phyloP scores from a whole-genome alignment of 2,113 vertebrate genomes.

The Lates calcarifer region DNA sequence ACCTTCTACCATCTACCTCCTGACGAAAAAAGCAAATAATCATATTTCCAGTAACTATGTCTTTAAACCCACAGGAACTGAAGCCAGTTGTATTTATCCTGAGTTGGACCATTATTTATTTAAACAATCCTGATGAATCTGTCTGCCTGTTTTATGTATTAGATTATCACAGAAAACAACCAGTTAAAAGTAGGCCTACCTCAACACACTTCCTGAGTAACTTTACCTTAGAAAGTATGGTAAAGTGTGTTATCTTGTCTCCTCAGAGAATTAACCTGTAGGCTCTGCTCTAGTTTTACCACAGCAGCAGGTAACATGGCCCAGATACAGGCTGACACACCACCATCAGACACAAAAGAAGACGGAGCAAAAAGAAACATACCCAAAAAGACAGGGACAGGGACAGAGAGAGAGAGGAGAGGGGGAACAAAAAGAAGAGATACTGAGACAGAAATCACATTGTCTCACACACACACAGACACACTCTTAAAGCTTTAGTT shows the following conservation, averaged over 20 bases:
- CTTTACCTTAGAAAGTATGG: slow-evolving; percentile 67
- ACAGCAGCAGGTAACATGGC: slow-evolving; percentile 71
- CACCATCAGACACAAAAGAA: slow-evolving; percentile 23
- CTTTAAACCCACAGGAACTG: neutral
- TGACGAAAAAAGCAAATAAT: neutral
- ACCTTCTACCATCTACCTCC: neutral
- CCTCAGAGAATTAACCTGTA: slow-evolving; percentile 76
- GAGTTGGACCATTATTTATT: neutral
- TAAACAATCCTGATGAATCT: neutral
- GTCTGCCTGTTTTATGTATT: neutral
- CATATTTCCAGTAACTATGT: neutral
- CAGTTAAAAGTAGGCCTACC: slow-evolving; percentile 53
- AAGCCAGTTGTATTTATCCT: neutral
- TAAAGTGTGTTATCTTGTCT: slow-evolving; percentile 71
- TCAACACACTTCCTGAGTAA: slow-evolving; percentile 59
- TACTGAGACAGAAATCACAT: slow-evolving; percentile 4
- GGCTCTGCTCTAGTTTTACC: slow-evolving; percentile 75
- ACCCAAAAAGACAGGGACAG: slow-evolving; percentile 5
- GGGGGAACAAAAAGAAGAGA: slow-evolving; percentile 21
- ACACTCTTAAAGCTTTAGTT: slow-evolving; percentile 25
- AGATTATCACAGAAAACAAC: neutral
- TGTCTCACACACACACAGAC: neutral
- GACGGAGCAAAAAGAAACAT: slow-evolving; percentile 10
- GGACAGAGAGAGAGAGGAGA: neutral
- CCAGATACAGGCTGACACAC: slow-evolving; percentile 62